These are phyloP conservation scores for Leptothorax acervorum DNA, from an alignment of 2,888 invertebrate species.

Conservation along the genomic window DNA sequence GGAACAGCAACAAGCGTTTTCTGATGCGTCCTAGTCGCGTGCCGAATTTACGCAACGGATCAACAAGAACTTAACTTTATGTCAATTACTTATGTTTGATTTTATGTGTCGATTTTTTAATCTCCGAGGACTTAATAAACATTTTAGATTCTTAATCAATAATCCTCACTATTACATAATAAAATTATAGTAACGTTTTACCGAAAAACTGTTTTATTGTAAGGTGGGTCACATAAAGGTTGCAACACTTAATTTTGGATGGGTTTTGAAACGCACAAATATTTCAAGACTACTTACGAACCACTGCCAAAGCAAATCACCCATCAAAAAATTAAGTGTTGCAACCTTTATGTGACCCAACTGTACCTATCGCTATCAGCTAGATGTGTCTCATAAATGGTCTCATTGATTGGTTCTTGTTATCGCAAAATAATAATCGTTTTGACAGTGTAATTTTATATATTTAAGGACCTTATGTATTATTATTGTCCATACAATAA, in stretches of 20 bases:
- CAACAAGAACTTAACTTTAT: neutral
- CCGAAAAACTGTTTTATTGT: neutral
- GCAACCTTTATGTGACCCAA: too few relatives aligned
- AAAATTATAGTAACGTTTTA: neutral
- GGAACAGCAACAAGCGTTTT: conserved; percentile 79
- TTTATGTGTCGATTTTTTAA: neutral
- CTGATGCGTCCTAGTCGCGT: conserved; percentile 62
- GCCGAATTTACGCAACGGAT: neutral
- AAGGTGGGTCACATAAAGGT: too few relatives aligned
- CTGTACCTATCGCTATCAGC: neutral
- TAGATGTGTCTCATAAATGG: neutral
- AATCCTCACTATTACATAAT: neutral
- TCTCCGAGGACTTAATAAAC: neutral
- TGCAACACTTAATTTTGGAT: too few relatives aligned
- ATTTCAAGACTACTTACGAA: too few relatives aligned
- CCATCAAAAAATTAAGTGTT: too few relatives aligned
- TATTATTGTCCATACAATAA: conserved; percentile 85
- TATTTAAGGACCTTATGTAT: conserved; percentile 83
- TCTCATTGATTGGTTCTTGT: neutral
- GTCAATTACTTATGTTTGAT: neutral
- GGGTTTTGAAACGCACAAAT: too few relatives aligned
- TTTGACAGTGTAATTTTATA: conserved; percentile 73
- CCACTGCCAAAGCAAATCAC: too few relatives aligned
- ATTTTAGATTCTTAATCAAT: neutral
- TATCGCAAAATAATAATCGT: conserved; percentile 47